These are phyloP conservation scores for Lasioglossum baleicum DNA, from an alignment of 1,140 invertebrate species.

Conservation along the genomic window DNA sequence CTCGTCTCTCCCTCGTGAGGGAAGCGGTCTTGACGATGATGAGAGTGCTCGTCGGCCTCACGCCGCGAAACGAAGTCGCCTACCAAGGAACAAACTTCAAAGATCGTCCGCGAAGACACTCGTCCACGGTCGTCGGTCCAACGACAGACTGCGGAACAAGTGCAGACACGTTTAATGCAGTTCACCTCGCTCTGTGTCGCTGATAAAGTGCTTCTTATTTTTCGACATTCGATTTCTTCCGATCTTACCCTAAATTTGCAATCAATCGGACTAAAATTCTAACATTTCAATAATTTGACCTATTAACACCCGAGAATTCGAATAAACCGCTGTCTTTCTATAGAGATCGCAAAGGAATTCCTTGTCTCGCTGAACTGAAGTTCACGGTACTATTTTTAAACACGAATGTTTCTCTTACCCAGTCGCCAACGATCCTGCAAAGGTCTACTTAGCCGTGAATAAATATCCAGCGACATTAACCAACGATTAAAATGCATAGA, in stretches of 20 bases:
- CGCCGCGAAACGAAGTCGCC: conserved; percentile 10
- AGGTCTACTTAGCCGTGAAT: neutral
- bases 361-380: too few relatives aligned
- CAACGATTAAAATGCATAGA: conserved; percentile 8
- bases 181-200: too few relatives aligned
- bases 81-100: conserved; percentile 32
- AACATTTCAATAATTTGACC: too few relatives aligned
- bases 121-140: conserved; percentile 8
- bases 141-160: conserved; percentile 9
- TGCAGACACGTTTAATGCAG: neutral
- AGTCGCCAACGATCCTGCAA: neutral
- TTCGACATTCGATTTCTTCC: too few relatives aligned
- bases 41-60: conserved; percentile 24
- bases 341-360: too few relatives aligned
- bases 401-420: neutral
- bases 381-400: too few relatives aligned
- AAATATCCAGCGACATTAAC: neutral
- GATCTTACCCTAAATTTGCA: too few relatives aligned
- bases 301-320: neutral
- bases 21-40: conserved; percentile 6
- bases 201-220: too few relatives aligned
- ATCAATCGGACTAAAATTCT: too few relatives aligned
- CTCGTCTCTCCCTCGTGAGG: conserved; percentile 8
- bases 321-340: neutral
- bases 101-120: conserved; percentile 6